These are phyloP conservation scores for Druon quercuslanigerum DNA, from an alignment of 1,140 invertebrate genomes.

Conservation along the genomic window DNA sequence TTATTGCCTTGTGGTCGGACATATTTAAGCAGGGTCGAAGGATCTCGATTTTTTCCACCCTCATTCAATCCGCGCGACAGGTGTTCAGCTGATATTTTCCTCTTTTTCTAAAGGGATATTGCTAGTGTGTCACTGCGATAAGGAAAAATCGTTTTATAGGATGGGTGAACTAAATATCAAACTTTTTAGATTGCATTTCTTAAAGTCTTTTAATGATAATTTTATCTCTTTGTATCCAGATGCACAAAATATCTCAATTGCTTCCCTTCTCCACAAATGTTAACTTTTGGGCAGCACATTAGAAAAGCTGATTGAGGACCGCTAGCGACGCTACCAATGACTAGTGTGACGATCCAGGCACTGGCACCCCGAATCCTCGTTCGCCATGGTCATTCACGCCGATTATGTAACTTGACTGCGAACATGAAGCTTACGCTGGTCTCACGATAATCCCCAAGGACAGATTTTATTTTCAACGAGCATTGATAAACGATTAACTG, in stretches of 20 bases:
- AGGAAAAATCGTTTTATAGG: neutral
- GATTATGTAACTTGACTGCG: conserved; percentile 72
- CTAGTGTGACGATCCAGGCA: too few species aligned
- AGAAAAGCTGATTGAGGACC: too few species aligned
- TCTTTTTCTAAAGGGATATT: neutral
- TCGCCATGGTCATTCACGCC: conserved; percentile 65
- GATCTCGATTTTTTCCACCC: conserved; percentile 49
- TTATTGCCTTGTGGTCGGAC: conserved; percentile 73
- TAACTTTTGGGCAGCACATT: too few species aligned
- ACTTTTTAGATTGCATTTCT: too few species aligned
- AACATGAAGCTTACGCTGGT: conserved; percentile 68
- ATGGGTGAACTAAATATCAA: neutral
- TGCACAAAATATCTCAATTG: too few species aligned
- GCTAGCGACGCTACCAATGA: too few species aligned
- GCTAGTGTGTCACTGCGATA: conserved; percentile 2
- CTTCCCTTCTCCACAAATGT: too few species aligned
- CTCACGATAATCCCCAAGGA: conserved; percentile 68
- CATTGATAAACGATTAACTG: conserved; percentile 46
- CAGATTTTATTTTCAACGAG: conserved; percentile 40
- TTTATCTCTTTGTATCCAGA: neutral
- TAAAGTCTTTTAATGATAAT: neutral
- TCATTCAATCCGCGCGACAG: conserved; percentile 34
- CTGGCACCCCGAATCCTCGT: conserved; percentile 59
- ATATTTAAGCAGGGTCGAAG: conserved; percentile 72
- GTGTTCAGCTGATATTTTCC: conserved; percentile 12